These are phyloP conservation scores for Seladonia tumulorum DNA, from an alignment of 2,888 invertebrate species.

Conservation along the genomic window DNA sequence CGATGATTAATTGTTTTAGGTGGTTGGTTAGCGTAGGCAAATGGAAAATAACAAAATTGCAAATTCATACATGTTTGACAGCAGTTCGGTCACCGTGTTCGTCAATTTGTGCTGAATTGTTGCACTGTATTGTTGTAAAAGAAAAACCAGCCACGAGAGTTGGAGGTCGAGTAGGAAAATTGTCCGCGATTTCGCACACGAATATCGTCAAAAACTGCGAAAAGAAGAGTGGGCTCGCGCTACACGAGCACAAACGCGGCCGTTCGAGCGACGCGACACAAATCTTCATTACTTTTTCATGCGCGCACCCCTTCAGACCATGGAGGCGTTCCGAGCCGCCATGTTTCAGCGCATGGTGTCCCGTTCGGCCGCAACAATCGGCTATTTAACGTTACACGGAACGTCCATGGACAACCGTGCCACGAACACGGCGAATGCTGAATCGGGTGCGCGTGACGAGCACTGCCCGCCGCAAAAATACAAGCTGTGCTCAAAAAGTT, in stretches of 20 bases:
- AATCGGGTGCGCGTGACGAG: background rate
- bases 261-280: background rate
- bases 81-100: too few relatives aligned
- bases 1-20: background rate
- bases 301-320: background rate
- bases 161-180: background rate
- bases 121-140: too few relatives aligned
- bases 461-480: background rate
- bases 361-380: background rate
- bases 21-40: background rate
- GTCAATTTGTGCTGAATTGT: background rate
- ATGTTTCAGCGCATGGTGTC: background rate
- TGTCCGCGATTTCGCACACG: background rate
- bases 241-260: background rate
- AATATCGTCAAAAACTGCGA: background rate
- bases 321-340: background rate
- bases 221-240: background rate
- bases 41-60: background rate
- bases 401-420: background rate
- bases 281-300: background rate
- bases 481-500: background rate
- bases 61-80: background rate
- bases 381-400: constrained; percentile 13
- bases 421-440: background rate
- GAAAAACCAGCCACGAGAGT: background rate